phyloP scores from a whole-genome alignment of 1,140 invertebrate genomes.

The Chironomus tepperi region DNA sequence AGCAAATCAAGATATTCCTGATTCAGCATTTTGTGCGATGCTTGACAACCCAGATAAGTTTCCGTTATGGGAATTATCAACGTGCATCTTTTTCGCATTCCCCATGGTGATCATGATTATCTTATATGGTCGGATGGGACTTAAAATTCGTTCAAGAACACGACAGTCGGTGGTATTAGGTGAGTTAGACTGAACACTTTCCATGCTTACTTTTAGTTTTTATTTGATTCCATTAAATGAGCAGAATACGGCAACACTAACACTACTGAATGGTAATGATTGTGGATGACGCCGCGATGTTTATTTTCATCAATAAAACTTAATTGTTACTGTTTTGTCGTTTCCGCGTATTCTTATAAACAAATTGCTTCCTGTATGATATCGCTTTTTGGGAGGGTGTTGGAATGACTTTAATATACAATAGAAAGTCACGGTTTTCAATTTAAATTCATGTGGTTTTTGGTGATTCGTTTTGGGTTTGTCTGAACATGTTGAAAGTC shows the following conservation, averaged over 20 bases:
- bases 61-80: constrained; percentile 72
- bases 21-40: constrained; percentile 72
- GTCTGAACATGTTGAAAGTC: no score
- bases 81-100: constrained; percentile 71
- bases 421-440: no score
- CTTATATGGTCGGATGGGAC: constrained; percentile 68
- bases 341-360: background rate
- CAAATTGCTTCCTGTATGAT: constrained; percentile 12
- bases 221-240: no score
- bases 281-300: background rate
- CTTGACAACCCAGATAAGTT: constrained; percentile 48
- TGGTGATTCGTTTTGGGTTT: no score
- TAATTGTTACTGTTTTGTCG: background rate
- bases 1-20: constrained; percentile 43
- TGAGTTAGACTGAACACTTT: constrained; percentile 26
- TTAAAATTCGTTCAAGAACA: constrained; percentile 53
- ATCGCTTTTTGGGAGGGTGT: background rate
- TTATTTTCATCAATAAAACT: background rate
- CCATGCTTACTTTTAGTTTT: no score
- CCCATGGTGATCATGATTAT: constrained; percentile 69
- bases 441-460: no score
- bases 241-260: no score
- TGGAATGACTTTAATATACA: no score
- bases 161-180: constrained; percentile 39
- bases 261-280: no score